These are phyloP conservation scores for Novumbra hubbsi DNA, from an alignment of 2,797 vertebrate species.

Conservation along the genomic window DNA sequence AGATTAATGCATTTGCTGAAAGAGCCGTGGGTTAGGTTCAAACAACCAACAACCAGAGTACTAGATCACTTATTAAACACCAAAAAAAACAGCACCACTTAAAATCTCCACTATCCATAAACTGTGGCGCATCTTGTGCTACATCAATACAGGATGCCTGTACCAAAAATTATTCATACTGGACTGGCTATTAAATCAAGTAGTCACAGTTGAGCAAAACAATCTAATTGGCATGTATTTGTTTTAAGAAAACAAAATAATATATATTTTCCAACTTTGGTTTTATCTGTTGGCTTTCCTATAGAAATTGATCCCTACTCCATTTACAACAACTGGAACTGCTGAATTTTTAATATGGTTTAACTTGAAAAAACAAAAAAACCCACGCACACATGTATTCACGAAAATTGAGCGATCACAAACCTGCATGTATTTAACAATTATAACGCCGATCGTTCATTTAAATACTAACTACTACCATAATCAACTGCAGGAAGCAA, in stretches of 20 bases:
- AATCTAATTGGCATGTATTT: neutral
- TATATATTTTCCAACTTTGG: neutral
- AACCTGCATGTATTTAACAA: neutral
- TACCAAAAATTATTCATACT: neutral
- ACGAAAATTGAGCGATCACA: neutral
- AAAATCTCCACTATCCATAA: neutral
- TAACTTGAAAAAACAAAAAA: no score
- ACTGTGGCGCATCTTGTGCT: no score
- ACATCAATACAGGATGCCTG: neutral
- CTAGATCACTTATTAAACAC: no score
- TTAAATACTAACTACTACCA: neutral
- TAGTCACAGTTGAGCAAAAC: neutral
- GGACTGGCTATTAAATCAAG: neutral
- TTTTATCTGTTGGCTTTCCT: neutral
- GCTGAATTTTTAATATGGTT: neutral
- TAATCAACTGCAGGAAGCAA: neutral
- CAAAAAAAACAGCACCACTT: neutral
- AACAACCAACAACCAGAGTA: no score
- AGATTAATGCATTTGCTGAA: no score
- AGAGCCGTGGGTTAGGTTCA: no score
- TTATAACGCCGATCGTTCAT: neutral
- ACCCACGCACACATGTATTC: no score
- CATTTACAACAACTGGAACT: neutral
- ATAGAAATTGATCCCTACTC: neutral
- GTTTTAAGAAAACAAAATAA: neutral